Evolutionary conservation across 2,113 vertebrate genomes (phyloP).

Genomic region (Callopanchax toddi): DNA sequence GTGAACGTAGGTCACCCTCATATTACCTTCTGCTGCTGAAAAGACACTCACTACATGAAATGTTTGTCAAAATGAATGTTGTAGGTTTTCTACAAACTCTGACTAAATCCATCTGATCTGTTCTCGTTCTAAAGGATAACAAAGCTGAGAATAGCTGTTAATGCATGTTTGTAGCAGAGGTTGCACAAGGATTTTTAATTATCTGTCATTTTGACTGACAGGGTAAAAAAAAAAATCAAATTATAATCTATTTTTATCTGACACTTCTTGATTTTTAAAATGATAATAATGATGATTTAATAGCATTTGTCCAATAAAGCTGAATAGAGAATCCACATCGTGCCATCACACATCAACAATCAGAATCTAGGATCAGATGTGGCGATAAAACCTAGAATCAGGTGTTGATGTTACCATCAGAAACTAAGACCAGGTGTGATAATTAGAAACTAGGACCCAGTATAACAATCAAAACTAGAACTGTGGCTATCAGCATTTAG

Average conservation of each 20-base stretch:
- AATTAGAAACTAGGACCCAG: background rate
- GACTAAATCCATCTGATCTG: slow-evolving; percentile 38
- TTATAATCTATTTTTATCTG: too few species aligned
- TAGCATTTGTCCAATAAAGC: too few species aligned
- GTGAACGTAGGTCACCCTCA: slow-evolving; percentile 84
- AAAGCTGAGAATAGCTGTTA: too few species aligned
- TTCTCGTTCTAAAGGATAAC: background rate
- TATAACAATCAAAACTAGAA: background rate
- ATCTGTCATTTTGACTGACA: too few species aligned
- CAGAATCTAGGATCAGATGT: background rate
- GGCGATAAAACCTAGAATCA: background rate
- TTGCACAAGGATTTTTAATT: too few species aligned
- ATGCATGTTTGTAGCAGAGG: too few species aligned
- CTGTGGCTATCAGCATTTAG: too few species aligned
- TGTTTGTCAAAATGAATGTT: background rate
- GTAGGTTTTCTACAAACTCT: background rate
- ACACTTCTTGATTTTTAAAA: too few species aligned
- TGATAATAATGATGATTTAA: too few species aligned
- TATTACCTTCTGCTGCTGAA: background rate
- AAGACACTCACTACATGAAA: background rate
- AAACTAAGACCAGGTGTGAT: background rate
- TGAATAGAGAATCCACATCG: too few species aligned
- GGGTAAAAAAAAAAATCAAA: too few species aligned
- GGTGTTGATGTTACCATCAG: background rate
- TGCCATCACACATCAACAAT: too few species aligned